Conservation (phyloP, 2,113 vertebrate species). For the Sylvia atricapilla region DNA sequence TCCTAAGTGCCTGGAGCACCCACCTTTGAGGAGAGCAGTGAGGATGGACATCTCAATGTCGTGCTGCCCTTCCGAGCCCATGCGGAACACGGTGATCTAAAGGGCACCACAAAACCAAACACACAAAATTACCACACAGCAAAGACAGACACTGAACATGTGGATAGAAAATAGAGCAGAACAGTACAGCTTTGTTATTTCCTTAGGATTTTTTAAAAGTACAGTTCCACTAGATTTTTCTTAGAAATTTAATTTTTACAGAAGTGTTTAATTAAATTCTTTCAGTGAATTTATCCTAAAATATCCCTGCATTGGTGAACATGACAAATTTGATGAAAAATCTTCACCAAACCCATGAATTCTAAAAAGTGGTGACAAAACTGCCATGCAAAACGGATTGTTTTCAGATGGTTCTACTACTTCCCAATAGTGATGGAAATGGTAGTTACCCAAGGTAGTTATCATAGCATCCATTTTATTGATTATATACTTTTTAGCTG, state of each 20-base stretch:
- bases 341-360: neutral
- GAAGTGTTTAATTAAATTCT: neutral
- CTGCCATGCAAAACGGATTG: neutral
- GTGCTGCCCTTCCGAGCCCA: slow-evolving; percentile 94
- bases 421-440: neutral
- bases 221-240: neutral
- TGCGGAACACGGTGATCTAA: slow-evolving; percentile 96
- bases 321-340: neutral
- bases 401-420: neutral
- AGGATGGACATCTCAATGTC: slow-evolving; percentile 98
- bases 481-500: neutral
- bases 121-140: neutral
- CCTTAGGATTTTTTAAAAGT: neutral
- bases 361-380: neutral
- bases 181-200: neutral
- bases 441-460: neutral
- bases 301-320: neutral
- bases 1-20: neutral
- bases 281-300: neutral
- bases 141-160: neutral
- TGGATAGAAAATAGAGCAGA: neutral
- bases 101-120: neutral
- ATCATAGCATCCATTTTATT: neutral
- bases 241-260: neutral
- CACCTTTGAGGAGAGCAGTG: slow-evolving; percentile 97